Conservation (phyloP, 2,888 invertebrate genomes). For the Prosapia bicincta region DNA sequence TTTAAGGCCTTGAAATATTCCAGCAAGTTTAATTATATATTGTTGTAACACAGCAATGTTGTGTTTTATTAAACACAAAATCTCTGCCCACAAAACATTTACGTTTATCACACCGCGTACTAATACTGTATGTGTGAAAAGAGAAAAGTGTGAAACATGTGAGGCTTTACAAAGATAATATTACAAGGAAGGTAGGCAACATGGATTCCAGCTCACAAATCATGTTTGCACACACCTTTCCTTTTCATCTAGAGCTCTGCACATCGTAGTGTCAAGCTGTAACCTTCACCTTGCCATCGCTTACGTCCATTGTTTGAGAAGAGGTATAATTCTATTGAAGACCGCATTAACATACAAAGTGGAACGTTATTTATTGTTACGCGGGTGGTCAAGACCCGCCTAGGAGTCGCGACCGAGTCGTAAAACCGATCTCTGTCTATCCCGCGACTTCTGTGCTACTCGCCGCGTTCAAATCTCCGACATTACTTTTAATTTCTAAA, state of each 20-base stretch:
- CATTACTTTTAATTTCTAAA: neutral
- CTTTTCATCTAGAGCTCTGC: neutral
- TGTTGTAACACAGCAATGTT: no score
- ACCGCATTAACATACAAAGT: neutral
- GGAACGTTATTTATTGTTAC: neutral
- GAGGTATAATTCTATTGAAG: neutral
- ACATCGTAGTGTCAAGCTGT: neutral
- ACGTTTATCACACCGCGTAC: no score
- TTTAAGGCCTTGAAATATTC: no score
- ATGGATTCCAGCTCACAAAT: neutral
- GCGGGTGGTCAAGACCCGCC: neutral
- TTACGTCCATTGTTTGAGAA: neutral
- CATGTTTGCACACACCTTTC: neutral
- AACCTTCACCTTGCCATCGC: neutral
- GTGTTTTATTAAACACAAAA: no score
- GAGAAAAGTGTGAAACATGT: neutral
- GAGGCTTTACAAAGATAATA: neutral
- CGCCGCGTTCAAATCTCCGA: neutral
- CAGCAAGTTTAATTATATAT: no score
- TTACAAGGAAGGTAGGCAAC: neutral
- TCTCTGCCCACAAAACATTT: no score
- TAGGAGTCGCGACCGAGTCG: neutral
- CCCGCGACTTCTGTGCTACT: neutral
- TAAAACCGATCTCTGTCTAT: neutral
- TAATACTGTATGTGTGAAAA: no score